These are phyloP conservation scores for Cebidichthys violaceus DNA, from an alignment of 2,113 vertebrate genomes.

Conservation along the genomic window DNA sequence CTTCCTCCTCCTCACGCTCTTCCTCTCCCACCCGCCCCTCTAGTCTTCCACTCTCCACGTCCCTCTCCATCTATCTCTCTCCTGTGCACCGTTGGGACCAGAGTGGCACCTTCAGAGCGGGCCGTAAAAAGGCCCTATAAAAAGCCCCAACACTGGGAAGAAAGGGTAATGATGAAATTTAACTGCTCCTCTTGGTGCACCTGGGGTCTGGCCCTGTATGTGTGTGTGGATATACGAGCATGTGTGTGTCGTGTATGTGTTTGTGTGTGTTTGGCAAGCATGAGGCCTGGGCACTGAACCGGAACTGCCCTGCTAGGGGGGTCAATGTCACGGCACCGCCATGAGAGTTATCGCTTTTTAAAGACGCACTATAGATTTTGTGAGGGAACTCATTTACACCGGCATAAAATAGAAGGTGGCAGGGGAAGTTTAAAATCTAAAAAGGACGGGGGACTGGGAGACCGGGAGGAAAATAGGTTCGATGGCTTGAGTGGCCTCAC, in stretches of 20 bases:
- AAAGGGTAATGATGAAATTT: slow-evolving; percentile 89
- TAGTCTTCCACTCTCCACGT: slow-evolving; percentile 56
- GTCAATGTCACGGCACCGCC: slow-evolving; percentile 82
- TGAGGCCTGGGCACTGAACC: slow-evolving; percentile 81
- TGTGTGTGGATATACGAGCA: slow-evolving; percentile 57
- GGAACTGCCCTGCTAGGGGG: slow-evolving; percentile 80
- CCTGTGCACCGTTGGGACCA: slow-evolving; percentile 76
- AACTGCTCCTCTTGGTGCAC: slow-evolving; percentile 86
- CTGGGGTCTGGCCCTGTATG: slow-evolving; percentile 80
- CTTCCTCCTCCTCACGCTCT: slow-evolving; percentile 36
- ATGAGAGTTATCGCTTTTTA: slow-evolving; percentile 86
- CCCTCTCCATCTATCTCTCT: slow-evolving; percentile 73
- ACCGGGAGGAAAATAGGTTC: slow-evolving; percentile 65
- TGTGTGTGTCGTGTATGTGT: slow-evolving; percentile 51
- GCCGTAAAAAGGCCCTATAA: slow-evolving; percentile 85
- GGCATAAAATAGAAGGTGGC: slow-evolving; percentile 81
- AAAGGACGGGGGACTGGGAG: slow-evolving; percentile 70
- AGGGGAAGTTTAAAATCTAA: slow-evolving; percentile 82
- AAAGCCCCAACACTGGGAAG: slow-evolving; percentile 82
- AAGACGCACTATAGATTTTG: slow-evolving; percentile 88
- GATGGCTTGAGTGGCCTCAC: slow-evolving; percentile 66
- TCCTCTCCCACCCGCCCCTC: slow-evolving; percentile 37
- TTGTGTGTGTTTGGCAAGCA: slow-evolving; percentile 63
- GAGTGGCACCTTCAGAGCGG: slow-evolving; percentile 79
- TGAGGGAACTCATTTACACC: slow-evolving; percentile 85